Base-by-base conservation (phyloP, 2,113 vertebrate genomes). In the Lamprologus sp. region DNA sequence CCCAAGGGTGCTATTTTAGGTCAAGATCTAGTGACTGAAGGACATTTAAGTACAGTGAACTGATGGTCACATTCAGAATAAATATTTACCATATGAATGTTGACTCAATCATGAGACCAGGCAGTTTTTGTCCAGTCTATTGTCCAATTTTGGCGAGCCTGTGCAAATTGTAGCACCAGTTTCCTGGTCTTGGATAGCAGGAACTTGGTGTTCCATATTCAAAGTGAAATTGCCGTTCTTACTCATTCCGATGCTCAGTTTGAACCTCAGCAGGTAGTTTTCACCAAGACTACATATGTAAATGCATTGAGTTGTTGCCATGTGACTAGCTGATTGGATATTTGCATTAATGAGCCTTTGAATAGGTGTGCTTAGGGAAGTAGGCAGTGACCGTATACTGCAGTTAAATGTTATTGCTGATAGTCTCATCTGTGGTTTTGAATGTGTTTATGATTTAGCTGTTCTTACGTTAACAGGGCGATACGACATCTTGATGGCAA, bases 401-500 rank as follows among this genome's bases (percentile, higher is more conserved):
- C 9, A 77, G 42, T 28, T 49, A 49, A 77, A n/a, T 77, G 9
- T 49, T 77, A 77, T 77, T 77, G 31, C 15, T 77, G 42, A 49
- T 31, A 17, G 15, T 49, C 42, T 49, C 70, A 12, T 13, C 42
- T 11, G 4, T 31, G 45, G 70, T 77, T 77, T 47, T 49, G 42
- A 47, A 77, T 77, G 15, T 13, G 45, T 7, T 77, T 77, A 31
- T 77, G 42, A 77, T 31, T 28, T 31, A n/a, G 3, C 11, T 56
- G 21, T 26, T 87, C n/a, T 51, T 28, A 14, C 15, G 40, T 49
- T 56, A 79, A 94, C 82, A 97, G 97, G 89, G 98, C 98, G 90
- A 98, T 99, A 90, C 87, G 97, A 49, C 96, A 97, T 94, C 96
- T 99, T 42, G 98, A 98, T 95, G 98, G 98, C 37, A 97, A 97